These are phyloP conservation scores for Archilochus colubris DNA, from an alignment of 2,113 vertebrate species.

Conservation along the genomic window DNA sequence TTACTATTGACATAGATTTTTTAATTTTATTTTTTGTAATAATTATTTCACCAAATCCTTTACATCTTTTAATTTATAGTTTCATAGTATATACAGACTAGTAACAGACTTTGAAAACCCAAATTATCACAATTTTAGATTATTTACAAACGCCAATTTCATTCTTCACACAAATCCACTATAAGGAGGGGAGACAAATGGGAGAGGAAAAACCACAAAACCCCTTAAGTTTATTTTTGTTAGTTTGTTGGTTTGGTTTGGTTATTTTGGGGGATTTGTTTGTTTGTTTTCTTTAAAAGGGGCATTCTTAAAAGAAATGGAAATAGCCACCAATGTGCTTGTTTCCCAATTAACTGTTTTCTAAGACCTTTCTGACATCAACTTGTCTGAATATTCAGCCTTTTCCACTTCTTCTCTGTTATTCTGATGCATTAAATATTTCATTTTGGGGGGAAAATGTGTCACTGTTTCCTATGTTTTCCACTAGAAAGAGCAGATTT, in stretches of 20 bases:
- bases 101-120: background rate
- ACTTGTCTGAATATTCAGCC: background rate
- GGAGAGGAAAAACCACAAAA: background rate
- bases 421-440: background rate
- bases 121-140: background rate
- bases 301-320: background rate
- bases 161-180: background rate
- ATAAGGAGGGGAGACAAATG: background rate
- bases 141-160: background rate
- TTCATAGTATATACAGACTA: background rate
- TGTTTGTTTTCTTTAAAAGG: background rate
- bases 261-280: no score
- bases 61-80: background rate
- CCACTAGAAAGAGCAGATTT: background rate
- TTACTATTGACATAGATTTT: background rate
- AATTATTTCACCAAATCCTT: background rate
- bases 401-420: background rate
- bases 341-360: background rate
- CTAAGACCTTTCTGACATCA: background rate
- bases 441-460: background rate
- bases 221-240: no score
- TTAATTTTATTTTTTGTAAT: background rate
- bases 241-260: no score
- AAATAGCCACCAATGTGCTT: background rate
- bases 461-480: background rate